Conservation (phyloP, 92 coral and sea anemone species). For the Porites cylindrica region DNA sequence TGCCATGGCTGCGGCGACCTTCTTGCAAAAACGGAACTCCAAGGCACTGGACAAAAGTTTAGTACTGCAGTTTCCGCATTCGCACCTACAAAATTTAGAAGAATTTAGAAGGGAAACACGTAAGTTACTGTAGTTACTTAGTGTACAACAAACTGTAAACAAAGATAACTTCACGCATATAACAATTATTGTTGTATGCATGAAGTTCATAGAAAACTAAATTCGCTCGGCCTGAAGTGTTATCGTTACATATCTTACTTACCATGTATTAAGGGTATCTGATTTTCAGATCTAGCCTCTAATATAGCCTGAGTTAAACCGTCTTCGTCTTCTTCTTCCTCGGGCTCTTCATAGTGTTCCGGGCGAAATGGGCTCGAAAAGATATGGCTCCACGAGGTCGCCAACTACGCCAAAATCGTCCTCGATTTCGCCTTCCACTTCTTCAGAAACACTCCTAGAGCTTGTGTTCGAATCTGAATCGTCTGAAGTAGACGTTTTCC, state of each 20-base stretch:
- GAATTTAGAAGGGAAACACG: not conserved
- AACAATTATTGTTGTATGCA: too few relatives aligned
- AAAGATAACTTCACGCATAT: too few relatives aligned
- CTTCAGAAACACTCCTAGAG: conserved; percentile 35
- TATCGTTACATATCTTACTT: conserved; percentile 6
- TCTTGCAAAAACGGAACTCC: conserved; percentile 60
- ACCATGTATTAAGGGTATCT: conserved; percentile 45
- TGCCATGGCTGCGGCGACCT: conserved; percentile 38
- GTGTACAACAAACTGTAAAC: conserved; percentile 16
- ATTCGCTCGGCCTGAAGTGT: conserved; percentile 17
- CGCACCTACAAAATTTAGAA: conserved; percentile 35
- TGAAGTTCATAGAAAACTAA: conserved; percentile 8
- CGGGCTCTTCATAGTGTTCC: conserved; percentile 20
- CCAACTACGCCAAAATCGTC: conserved; percentile 40
- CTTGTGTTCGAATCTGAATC: conserved; percentile 29
- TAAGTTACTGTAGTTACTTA: not conserved
- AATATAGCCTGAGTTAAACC: conserved; percentile 45
- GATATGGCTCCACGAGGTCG: conserved; percentile 48
- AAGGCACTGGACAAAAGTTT: conserved; percentile 34
- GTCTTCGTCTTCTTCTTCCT: conserved; percentile 49
- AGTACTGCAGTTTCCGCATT: conserved; percentile 30
- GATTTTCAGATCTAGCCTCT: conserved; percentile 39
- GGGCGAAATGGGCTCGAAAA: conserved; percentile 35
- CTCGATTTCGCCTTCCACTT: conserved; percentile 31
- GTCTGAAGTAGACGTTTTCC: conserved; percentile 9